phyloP scores from a whole-genome alignment of 1,140 invertebrate species.

The Drosophila watanabei region DNA sequence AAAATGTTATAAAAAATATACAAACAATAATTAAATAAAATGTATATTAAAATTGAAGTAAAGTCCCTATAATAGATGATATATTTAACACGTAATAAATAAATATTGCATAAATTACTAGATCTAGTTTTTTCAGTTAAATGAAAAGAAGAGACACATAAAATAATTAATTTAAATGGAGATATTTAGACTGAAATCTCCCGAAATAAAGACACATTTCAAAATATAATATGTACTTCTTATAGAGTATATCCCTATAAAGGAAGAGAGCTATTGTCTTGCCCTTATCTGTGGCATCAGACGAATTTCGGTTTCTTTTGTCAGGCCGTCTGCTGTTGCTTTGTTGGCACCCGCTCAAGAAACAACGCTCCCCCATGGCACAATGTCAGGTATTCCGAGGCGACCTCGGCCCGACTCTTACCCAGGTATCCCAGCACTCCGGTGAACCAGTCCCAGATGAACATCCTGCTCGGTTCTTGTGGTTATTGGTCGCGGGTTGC shows the following conservation, averaged over 20 bases:
- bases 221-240: not conserved
- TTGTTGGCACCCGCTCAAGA: slow-evolving; percentile 80
- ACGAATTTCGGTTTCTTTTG: slow-evolving; percentile 60
- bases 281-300: slow-evolving; percentile 26
- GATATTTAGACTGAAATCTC: no score
- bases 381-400: slow-evolving; percentile 60
- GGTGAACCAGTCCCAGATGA: slow-evolving; percentile 99
- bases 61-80: not conserved
- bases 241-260: not conserved
- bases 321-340: slow-evolving; percentile 51
- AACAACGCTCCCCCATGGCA: slow-evolving; percentile 52
- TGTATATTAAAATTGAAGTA: not conserved
- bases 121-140: no score
- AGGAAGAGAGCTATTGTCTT: slow-evolving; percentile 9
- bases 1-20: not conserved
- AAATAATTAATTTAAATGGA: no score
- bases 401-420: slow-evolving; percentile 86
- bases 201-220: not conserved
- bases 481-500: slow-evolving; percentile 61
- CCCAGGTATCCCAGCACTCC: slow-evolving; percentile 98
- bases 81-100: not conserved
- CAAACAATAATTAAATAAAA: not conserved
- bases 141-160: no score
- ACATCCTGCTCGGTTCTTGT: slow-evolving; percentile 89
- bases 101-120: not conserved